Evolutionary conservation across 2,888 invertebrate species (phyloP), one percentile per base, ranked within the genome.

Genomic region (Mylabris sibirica): DNA sequence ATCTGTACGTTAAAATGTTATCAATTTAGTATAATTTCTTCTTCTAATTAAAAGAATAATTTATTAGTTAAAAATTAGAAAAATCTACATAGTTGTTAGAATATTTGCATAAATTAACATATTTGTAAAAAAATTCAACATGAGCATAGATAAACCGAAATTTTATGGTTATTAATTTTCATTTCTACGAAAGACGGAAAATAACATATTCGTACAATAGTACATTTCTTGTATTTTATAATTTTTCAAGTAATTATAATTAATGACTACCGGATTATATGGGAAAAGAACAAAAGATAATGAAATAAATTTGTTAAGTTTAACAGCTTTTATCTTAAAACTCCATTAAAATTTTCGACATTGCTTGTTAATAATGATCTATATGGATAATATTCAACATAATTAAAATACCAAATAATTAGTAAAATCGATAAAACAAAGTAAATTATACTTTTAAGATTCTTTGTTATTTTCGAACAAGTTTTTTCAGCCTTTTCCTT

Each of bases 381-480:
- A 20, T 53, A 11, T 53, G 5, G 53, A 24, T 22, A 22, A 3
- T 24, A 53, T 53, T 53, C 14, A 12, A 38, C 38, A 30, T 20
- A 53, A 53, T 53, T 14, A 53, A 53, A 22, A 53, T 53, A 53
- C 53, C 53, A 20, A 53, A 24, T 53, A 22, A 53, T 53, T 53
- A 53, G 24, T 53, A 24, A 53, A 53, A 53, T 53, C 53, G 53
- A 53, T 53, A 53, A 53, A 53, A 53, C 22, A 53, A 24, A 53
- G 53, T 22, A 53, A 53, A 53, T 53, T 3, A 53, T 49, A 17
- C 14, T 24, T 53, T 24, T 4, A 24, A 24, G 53, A 53, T 53
- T 53, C 12, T 12, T 22, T 53, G 22, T 22, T 53, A 53, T 53
- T 24, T 12, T 53, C 53, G 22, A 22, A 53, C 53, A 53, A 22